These are phyloP conservation scores for Diachasmimorpha longicaudata DNA, from an alignment of 1,140 invertebrate genomes.

Conservation along the genomic window DNA sequence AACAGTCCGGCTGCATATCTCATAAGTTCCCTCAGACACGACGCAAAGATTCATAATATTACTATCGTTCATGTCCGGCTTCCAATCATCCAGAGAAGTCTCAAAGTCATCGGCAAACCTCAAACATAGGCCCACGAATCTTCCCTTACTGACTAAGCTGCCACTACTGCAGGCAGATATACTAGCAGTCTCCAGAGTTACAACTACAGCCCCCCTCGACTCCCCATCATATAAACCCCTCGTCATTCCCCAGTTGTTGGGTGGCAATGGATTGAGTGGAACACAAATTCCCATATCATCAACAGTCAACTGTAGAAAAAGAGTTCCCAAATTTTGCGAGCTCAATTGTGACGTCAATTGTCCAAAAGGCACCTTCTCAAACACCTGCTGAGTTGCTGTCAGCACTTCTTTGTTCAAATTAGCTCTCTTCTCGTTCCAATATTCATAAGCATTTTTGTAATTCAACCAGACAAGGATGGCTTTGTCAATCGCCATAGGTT, in stretches of 20 bases:
- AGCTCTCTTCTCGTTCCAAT: constrained; percentile 95
- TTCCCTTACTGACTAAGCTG: constrained; percentile 77
- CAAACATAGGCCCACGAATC: constrained; percentile 88
- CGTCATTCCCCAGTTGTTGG: constrained; percentile 69
- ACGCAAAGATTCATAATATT: constrained; percentile 93
- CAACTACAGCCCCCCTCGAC: constrained; percentile 87
- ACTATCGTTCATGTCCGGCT: constrained; percentile 84
- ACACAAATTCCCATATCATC: constrained; percentile 97
- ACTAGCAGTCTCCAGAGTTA: constrained; percentile 92
- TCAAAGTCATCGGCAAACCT: constrained; percentile 97
- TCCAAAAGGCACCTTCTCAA: constrained; percentile 77
- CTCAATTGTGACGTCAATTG: constrained; percentile 77
- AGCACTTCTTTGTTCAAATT: constrained; percentile 87
- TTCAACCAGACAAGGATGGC: constrained; percentile 97
- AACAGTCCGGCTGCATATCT: constrained; percentile 92
- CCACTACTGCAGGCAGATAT: constrained; percentile 85
- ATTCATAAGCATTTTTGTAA: constrained; percentile 98
- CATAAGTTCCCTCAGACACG: constrained; percentile 97
- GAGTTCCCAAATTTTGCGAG: constrained; percentile 80
- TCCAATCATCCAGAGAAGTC: constrained; percentile 95
- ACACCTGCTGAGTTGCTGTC: constrained; percentile 79
- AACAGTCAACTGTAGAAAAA: constrained; percentile 93
- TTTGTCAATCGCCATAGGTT: constrained; percentile 94
- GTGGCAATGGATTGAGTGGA: constrained; percentile 83
- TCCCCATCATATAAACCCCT: constrained; percentile 77